A percentile compares a stretch with the other conserved stretches of the same genome.
Conservation (phyloP, 2,888 invertebrate genomes). For the Drosophila robusta region DNA sequence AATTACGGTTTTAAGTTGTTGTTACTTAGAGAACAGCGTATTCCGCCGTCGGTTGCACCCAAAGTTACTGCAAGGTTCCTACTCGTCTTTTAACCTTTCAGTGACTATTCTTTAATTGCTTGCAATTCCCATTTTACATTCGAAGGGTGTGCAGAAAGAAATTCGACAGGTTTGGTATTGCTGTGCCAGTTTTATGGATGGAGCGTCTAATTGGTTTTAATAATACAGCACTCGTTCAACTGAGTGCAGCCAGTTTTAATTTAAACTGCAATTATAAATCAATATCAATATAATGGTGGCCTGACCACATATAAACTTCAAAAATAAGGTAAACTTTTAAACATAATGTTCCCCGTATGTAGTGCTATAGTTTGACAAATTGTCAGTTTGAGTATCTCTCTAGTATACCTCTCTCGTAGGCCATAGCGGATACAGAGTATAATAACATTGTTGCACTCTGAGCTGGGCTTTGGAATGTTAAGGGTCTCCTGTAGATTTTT, state of each 20-base stretch:
- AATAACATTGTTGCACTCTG: constrained; percentile 9
- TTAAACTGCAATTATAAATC: constrained; percentile 2
- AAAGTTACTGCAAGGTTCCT: too few relatives aligned
- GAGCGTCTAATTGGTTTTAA: constrained; percentile 1
- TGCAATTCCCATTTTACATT: not conserved
- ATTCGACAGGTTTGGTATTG: not conserved
- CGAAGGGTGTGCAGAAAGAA: not conserved
- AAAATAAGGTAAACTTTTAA: too few relatives aligned
- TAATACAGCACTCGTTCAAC: not conserved
- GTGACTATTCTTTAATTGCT: too few relatives aligned
- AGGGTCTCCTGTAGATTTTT: constrained; percentile 13
- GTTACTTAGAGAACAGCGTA: too few relatives aligned
- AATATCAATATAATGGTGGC: not conserved
- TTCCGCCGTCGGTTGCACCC: too few relatives aligned
- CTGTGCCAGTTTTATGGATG: not conserved
- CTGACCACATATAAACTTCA: too few relatives aligned
- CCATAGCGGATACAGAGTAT: not conserved
- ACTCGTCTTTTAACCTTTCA: too few relatives aligned
- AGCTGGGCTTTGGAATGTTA: constrained; percentile 8
- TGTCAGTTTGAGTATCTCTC: too few relatives aligned
- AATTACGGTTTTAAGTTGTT: too few relatives aligned
- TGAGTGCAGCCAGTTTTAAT: not conserved
- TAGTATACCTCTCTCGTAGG: not conserved
- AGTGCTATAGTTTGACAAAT: too few relatives aligned
- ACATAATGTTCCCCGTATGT: too few relatives aligned